Evolutionary conservation across 2,888 invertebrate genomes (phyloP).

Genomic region (Itoplectis maculator): DNA sequence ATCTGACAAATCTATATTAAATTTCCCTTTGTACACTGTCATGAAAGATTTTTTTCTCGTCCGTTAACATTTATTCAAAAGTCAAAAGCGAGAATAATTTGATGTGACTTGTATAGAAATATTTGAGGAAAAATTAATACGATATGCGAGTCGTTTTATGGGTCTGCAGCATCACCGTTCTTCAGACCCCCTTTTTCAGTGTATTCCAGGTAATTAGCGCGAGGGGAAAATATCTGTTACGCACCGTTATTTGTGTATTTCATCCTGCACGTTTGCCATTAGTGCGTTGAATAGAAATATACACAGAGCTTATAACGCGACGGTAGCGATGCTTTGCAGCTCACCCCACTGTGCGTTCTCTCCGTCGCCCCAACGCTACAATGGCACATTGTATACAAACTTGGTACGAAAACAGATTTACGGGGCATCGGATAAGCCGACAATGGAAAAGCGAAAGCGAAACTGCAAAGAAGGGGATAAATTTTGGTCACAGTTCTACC

Average conservation of each 20-base stretch:
- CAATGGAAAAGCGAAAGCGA: slow-evolving; percentile 59
- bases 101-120: background rate
- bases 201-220: slow-evolving; percentile 63
- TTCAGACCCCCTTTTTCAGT: slow-evolving; percentile 15
- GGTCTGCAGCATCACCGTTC: background rate
- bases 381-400: slow-evolving; percentile 73
- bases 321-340: slow-evolving; percentile 20
- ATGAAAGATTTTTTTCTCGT: background rate
- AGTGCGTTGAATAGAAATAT: slow-evolving; percentile 63
- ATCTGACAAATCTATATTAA: no score
- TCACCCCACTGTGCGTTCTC: slow-evolving; percentile 1
- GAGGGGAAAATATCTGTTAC: slow-evolving; percentile 55
- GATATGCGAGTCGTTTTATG: background rate
- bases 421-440: slow-evolving; percentile 71
- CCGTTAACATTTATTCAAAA: background rate
- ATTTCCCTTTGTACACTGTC: background rate
- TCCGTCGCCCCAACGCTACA: slow-evolving; percentile 58
- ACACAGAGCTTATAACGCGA: slow-evolving; percentile 43
- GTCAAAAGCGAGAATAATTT: background rate
- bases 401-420: slow-evolving; percentile 77
- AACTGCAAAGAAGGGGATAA: slow-evolving; percentile 52
- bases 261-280: slow-evolving; percentile 41
- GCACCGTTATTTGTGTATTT: slow-evolving; percentile 62
- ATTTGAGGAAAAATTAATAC: slow-evolving; percentile 12
- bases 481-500: slow-evolving; percentile 41